A percentile compares a stretch with the other conserved stretches of the same genome.
Conservation (phyloP, 2,113 vertebrate genomes). For the Brachionichthys hirsutus region DNA sequence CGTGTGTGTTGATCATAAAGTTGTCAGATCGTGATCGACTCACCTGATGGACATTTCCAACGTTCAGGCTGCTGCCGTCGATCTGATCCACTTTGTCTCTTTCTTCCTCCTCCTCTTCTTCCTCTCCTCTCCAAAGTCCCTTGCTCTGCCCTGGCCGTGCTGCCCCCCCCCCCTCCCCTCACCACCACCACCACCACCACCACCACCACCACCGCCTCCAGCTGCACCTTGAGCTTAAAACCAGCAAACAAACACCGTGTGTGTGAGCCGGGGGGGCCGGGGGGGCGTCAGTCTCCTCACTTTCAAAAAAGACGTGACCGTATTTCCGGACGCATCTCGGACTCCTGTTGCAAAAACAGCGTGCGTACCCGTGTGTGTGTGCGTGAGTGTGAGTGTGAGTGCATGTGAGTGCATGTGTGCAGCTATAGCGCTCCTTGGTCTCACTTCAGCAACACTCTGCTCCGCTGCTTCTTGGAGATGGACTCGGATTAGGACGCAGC, state of each 20-base stretch:
- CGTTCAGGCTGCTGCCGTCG: conserved; percentile 59
- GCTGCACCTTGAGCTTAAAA: conserved; percentile 55
- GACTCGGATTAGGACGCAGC: conserved; percentile 77
- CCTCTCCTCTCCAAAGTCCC: conserved; percentile 56
- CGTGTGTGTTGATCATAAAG: conserved; percentile 38
- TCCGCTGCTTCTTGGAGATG: conserved; percentile 74
- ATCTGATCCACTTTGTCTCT: conserved; percentile 67
- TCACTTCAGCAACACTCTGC: conserved; percentile 76
- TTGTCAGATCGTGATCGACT: conserved; percentile 65
- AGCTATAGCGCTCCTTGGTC: conserved; percentile 62
- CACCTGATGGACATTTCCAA: conserved; percentile 82
- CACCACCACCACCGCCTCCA: conserved; percentile 29
- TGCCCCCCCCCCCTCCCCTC: conserved; percentile 44
- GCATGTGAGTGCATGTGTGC: conserved; percentile 34
- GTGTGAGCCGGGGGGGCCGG: conserved; percentile 48
- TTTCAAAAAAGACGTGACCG: conserved; percentile 71
- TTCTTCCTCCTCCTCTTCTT: conserved; percentile 47
- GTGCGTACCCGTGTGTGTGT: conserved; percentile 18
- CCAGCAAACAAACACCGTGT: conserved; percentile 66
- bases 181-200: conserved; percentile 29
- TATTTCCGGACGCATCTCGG: conserved; percentile 59
- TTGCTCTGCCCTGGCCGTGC: conserved; percentile 59
- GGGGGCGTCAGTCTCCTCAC: conserved; percentile 66
- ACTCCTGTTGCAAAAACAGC: conserved; percentile 46
- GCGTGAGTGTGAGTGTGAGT: conserved; percentile 39